Conservation (phyloP, 2,888 invertebrate genomes). For the Pomacea canaliculata region DNA sequence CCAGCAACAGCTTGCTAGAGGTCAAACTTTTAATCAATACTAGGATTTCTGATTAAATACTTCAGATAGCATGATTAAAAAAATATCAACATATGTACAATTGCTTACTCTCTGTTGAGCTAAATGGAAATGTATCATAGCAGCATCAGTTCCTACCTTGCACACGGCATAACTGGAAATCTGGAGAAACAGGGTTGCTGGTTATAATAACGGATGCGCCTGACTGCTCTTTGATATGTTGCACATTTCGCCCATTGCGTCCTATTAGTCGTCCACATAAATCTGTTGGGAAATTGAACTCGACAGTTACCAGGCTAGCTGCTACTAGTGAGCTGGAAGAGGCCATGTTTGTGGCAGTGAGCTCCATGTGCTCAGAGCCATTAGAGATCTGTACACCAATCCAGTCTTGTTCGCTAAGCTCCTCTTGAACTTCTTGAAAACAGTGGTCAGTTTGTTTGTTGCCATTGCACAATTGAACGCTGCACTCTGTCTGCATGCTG, state of each 20-base stretch:
- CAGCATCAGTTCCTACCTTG: constrained; percentile 75
- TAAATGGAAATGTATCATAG: too few relatives aligned
- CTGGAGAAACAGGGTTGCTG: constrained; percentile 80
- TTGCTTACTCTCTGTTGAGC: too few relatives aligned
- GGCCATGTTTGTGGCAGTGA: constrained; percentile 73
- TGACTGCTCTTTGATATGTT: constrained; percentile 81
- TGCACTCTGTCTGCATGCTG: too few relatives aligned
- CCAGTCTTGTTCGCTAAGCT: background rate
- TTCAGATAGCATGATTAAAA: too few relatives aligned
- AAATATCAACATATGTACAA: too few relatives aligned
- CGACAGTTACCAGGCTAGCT: constrained; percentile 73
- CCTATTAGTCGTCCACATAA: constrained; percentile 91
- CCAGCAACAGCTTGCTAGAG: too few relatives aligned
- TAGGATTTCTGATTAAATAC: too few relatives aligned
- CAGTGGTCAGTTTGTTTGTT: too few relatives aligned
- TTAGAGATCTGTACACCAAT: constrained; percentile 77
- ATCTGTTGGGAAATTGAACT: constrained; percentile 71
- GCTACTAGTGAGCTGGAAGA: constrained; percentile 37
- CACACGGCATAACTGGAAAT: constrained; percentile 86
- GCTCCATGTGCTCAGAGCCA: constrained; percentile 83
- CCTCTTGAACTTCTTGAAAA: too few relatives aligned
- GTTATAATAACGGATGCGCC: constrained; percentile 85
- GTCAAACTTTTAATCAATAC: too few relatives aligned
- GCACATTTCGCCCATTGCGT: constrained; percentile 84
- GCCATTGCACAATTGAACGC: too few relatives aligned